Evolutionary conservation across 2,888 invertebrate genomes (phyloP).

Genomic region (Drosophila diplacantha): DNA sequence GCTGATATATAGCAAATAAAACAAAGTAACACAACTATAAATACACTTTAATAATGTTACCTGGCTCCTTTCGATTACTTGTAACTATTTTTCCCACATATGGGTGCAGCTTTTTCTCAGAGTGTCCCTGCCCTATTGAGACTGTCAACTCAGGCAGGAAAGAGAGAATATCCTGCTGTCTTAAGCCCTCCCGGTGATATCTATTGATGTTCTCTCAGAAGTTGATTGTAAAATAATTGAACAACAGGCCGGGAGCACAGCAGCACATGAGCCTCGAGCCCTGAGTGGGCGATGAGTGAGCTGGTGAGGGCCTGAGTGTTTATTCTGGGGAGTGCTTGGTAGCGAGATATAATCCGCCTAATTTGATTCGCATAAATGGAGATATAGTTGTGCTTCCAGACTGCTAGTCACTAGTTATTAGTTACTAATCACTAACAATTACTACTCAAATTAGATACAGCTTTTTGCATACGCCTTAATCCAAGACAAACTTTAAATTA

Average conservation of each 20-base stretch:
- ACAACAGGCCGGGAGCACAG: conserved; percentile 21
- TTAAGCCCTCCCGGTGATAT: conserved; percentile 30
- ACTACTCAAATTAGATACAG: no score
- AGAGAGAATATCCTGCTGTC: conserved; percentile 19
- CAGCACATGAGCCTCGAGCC: background rate
- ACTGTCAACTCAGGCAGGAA: conserved; percentile 16
- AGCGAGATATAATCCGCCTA: background rate
- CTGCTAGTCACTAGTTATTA: background rate
- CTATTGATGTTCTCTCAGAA: conserved; percentile 39
- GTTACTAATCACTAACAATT: background rate
- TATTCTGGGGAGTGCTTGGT: background rate
- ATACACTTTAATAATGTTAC: no score
- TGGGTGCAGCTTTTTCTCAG: background rate
- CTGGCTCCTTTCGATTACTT: no score
- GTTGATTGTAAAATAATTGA: conserved; percentile 49
- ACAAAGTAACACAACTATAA: background rate
- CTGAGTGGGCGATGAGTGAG: background rate
- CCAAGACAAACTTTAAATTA: background rate
- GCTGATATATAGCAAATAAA: no score
- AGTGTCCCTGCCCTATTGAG: conserved; percentile 20
- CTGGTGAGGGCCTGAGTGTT: background rate
- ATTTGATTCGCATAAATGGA: background rate
- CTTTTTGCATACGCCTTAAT: background rate
- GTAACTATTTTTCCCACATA: background rate
- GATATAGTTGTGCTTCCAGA: background rate